Evolutionary conservation across 2,888 invertebrate species (phyloP), one percentile per base, ranked within the genome.

Genomic region (Linnaemya tessellans): DNA sequence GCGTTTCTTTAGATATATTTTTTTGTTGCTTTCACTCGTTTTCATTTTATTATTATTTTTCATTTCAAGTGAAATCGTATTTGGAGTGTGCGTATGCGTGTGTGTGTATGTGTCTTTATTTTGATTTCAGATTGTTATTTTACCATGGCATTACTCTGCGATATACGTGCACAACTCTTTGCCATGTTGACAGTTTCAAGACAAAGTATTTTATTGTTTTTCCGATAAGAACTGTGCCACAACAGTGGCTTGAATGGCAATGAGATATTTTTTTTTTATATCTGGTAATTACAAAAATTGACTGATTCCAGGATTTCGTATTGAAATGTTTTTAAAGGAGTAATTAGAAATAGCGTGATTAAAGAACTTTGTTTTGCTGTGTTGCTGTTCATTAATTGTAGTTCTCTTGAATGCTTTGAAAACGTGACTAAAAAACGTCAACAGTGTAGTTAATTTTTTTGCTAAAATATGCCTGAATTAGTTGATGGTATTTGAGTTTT

Each of bases 101-200:
- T 41, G 8, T 41, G 38, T 41, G 8, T 41, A 9, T 41, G 8
- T 41, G 38, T 5, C n/a, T 60, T 38, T 54, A 51, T 79, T 60
- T 70, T 43, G 11, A 22, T 71, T 64, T 54, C 22, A 54, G 79
- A 70, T 79, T 71, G 70, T 70, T 79, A 79, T 68, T 79, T 79
- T 13, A 20, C 9, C 46, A 54, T 22, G 38, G 15, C 41, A 43
- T 64, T 70, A n/a, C 22, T 38, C 43, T 18, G 49, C 68, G 2
- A 51, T 60, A 58, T 22, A 9, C 1, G 10, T 8, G 1, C 8
- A 38, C 10, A 38, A 9, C 9, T 41, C 25, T 56, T 65, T 54
- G 35, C 65, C 22, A 49, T 49, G 56, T 65, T 73, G 80, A 56
- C 78, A 70, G 22, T 1, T 41, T 79, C n/a, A 49, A 46, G 22